phyloP scores from a whole-genome alignment of 2,797 vertebrate species.

The Oreonectes daqikongensis region DNA sequence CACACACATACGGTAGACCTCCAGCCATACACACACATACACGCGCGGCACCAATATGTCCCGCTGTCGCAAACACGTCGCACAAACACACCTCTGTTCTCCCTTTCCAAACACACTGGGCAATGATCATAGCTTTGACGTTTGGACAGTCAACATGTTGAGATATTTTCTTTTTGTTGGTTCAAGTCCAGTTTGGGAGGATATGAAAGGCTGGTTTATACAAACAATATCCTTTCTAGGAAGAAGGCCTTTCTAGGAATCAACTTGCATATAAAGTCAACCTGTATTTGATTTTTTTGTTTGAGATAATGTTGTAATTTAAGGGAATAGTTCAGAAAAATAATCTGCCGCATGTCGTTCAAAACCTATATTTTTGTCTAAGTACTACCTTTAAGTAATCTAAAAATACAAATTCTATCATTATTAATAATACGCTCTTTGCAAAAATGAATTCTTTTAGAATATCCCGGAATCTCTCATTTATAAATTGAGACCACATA shows the following conservation, averaged over 20 bases:
- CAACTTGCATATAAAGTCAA: background rate
- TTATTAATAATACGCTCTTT: too few relatives aligned
- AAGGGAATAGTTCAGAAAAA: too few relatives aligned
- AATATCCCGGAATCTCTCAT: too few relatives aligned
- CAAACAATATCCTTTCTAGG: conserved; percentile 11
- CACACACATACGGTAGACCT: conserved; percentile 48
- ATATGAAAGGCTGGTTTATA: conserved; percentile 42
- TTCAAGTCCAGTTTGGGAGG: conserved; percentile 31
- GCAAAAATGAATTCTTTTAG: too few relatives aligned
- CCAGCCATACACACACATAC: conserved; percentile 34
- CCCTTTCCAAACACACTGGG: conserved; percentile 59
- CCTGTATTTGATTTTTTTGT: too few relatives aligned
- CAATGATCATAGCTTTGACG: conserved; percentile 59
- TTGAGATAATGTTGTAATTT: too few relatives aligned
- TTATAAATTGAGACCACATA: too few relatives aligned
- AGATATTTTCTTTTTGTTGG: conserved; percentile 62
- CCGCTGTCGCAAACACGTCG: conserved; percentile 64
- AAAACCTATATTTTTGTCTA: too few relatives aligned
- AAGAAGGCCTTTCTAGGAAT: conserved; percentile 8
- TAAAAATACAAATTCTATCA: too few relatives aligned
- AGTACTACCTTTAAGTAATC: too few relatives aligned
- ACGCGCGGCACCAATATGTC: conserved; percentile 59
- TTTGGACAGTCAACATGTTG: conserved; percentile 60
- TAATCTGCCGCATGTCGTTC: too few relatives aligned
- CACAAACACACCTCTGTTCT: conserved; percentile 66